These are phyloP conservation scores for Etheostoma cragini DNA, from an alignment of 2,113 vertebrate genomes.

Conservation along the genomic window DNA sequence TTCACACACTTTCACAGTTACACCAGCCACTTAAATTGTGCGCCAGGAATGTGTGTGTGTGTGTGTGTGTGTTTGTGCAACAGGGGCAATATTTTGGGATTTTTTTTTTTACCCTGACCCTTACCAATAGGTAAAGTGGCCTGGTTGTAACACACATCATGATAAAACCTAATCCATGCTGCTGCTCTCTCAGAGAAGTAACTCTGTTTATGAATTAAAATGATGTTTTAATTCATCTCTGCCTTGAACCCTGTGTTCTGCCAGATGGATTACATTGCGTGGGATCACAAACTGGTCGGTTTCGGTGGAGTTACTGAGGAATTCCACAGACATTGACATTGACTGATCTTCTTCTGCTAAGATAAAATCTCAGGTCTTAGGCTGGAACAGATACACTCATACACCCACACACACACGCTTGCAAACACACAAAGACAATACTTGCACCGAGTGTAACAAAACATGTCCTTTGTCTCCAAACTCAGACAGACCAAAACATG, in stretches of 20 bases:
- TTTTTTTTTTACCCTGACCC: neutral
- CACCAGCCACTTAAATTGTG: slow-evolving; percentile 8
- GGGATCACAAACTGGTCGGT: slow-evolving; percentile 9
- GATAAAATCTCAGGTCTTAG: slow-evolving; percentile 53
- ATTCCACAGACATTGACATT: slow-evolving; percentile 48
- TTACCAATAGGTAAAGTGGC: slow-evolving; percentile 19
- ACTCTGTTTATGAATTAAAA: too few species aligned
- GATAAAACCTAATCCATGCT: too few species aligned
- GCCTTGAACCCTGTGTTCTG: neutral
- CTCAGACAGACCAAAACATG: slow-evolving; percentile 5
- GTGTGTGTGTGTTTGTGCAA: neutral
- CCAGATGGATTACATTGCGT: neutral
- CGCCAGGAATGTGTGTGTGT: neutral
- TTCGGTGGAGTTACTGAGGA: slow-evolving; percentile 17
- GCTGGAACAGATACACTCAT: slow-evolving; percentile 6
- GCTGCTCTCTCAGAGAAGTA: too few species aligned
- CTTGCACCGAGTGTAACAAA: slow-evolving; percentile 27
- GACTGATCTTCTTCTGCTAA: slow-evolving; percentile 55
- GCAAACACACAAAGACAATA: neutral
- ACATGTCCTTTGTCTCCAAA: slow-evolving; percentile 23
- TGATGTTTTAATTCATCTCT: slow-evolving; percentile 1
- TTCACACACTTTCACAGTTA: slow-evolving; percentile 6
- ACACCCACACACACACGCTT: neutral
- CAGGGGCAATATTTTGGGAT: slow-evolving; percentile 1
- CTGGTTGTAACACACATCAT: neutral